A percentile compares a stretch with the other conserved stretches of the same genome.
Conservation (phyloP, 2,797 vertebrate species). For the Mormyrus hasselquistii region DNA sequence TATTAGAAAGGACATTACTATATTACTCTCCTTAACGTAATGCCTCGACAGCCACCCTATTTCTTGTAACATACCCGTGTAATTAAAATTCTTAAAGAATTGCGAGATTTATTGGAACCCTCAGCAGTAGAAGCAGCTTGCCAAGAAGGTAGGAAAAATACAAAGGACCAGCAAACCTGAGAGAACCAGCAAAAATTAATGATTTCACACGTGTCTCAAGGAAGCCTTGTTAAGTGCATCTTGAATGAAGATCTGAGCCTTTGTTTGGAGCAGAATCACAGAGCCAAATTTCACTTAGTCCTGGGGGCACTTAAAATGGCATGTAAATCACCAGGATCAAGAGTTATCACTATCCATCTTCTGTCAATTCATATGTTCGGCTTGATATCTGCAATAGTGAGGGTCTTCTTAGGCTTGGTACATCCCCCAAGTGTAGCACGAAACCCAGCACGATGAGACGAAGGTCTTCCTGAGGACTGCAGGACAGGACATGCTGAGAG, state of each 20-base stretch:
- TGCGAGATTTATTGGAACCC: neutral
- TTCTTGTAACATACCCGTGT: neutral
- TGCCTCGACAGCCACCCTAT: neutral
- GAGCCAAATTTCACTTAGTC: neutral
- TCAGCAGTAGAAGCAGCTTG: neutral
- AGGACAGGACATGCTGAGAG: neutral
- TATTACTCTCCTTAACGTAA: neutral
- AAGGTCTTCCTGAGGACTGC: neutral
- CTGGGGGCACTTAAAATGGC: neutral
- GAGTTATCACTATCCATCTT: neutral
- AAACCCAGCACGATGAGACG: too few species aligned
- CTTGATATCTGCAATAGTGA: neutral
- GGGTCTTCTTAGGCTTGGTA: neutral
- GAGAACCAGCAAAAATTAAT: neutral
- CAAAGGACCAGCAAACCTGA: neutral
- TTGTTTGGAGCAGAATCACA: neutral
- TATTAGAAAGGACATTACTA: neutral
- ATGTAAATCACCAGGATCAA: neutral
- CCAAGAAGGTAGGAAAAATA: neutral
- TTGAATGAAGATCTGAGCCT: neutral
- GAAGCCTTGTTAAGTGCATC: neutral
- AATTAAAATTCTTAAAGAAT: slow-evolving; percentile 3
- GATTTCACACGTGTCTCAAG: neutral
- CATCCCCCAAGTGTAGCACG: neutral
- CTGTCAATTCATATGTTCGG: neutral